Conservation (phyloP, 2,888 invertebrate genomes). For the Herminia tarsipennalis region DNA sequence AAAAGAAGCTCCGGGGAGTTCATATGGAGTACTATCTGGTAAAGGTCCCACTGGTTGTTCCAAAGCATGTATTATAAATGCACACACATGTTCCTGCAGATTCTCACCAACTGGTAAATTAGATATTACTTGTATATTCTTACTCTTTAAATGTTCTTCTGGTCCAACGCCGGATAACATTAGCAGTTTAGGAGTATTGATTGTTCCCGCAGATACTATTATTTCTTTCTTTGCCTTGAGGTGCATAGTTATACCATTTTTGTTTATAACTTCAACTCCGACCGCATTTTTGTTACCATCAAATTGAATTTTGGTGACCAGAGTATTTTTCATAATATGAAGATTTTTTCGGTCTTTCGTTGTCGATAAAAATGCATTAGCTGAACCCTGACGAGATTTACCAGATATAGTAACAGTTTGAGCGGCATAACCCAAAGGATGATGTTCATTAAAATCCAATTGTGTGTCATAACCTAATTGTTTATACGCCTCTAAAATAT, state of each 20-base stretch:
- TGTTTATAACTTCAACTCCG: constrained; percentile 41
- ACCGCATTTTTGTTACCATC: constrained; percentile 51
- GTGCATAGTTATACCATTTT: constrained; percentile 24
- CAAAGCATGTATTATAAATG: neutral
- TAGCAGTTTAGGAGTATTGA: constrained; percentile 54
- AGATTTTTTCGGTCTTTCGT: constrained; percentile 46
- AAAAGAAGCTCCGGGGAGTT: constrained; percentile 36
- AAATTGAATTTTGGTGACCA: constrained; percentile 50
- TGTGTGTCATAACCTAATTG: neutral
- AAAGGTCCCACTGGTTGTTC: neutral
- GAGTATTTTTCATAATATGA: constrained; percentile 48
- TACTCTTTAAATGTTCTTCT: constrained; percentile 47
- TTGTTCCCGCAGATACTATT: constrained; percentile 53
- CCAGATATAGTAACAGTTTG: neutral
- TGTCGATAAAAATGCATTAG: constrained; percentile 44
- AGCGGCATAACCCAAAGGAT: neutral
- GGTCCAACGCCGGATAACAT: constrained; percentile 62
- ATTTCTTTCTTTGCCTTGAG: constrained; percentile 50
- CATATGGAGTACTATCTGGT: neutral
- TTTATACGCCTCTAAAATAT: neutral
- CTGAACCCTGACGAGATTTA: constrained; percentile 43
- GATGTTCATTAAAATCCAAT: neutral
- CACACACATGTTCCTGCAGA: neutral
- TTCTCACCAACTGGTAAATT: neutral
- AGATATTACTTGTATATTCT: constrained; percentile 24